Evolutionary conservation across 2,113 vertebrate species (phyloP).

Genomic region (Hyaena hyaena): DNA sequence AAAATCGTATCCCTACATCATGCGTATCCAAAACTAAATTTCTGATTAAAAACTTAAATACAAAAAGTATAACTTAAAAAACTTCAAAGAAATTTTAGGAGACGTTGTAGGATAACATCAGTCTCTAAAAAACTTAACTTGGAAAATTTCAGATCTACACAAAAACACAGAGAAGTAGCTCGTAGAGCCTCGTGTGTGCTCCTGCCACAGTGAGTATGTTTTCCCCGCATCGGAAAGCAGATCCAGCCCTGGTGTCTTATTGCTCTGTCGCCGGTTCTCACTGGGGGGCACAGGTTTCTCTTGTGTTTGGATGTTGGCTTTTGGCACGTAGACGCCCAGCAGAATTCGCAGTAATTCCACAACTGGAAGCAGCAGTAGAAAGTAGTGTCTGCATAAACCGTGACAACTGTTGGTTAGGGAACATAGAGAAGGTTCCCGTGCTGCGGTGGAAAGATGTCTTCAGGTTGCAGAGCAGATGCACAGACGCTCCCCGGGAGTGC

Average conservation of each 20-base stretch:
- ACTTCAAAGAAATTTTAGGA: background rate
- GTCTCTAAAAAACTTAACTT: background rate
- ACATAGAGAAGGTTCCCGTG: background rate
- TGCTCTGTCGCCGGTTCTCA: background rate
- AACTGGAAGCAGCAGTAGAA: background rate
- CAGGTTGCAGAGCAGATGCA: background rate
- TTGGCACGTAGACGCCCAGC: background rate
- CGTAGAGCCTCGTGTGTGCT: rapidly evolving
- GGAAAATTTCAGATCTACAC: background rate
- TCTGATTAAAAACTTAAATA: background rate
- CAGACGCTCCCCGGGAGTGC: background rate
- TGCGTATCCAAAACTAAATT: background rate
- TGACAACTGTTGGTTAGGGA: too few relatives aligned
- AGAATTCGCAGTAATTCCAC: background rate
- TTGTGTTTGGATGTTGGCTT: background rate
- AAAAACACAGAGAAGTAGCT: background rate
- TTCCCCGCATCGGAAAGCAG: rapidly evolving
- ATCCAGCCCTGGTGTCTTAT: rapidly evolving
- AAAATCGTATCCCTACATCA: background rate
- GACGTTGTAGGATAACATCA: background rate
- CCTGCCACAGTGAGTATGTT: too few relatives aligned
- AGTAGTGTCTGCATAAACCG: too few relatives aligned
- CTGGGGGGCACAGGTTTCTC: background rate
- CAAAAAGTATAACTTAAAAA: background rate
- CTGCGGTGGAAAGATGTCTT: too few relatives aligned